Evolutionary conservation across 2,888 invertebrate genomes (phyloP), one percentile per base, ranked within the genome.

Genomic region (Tachina lurida): DNA sequence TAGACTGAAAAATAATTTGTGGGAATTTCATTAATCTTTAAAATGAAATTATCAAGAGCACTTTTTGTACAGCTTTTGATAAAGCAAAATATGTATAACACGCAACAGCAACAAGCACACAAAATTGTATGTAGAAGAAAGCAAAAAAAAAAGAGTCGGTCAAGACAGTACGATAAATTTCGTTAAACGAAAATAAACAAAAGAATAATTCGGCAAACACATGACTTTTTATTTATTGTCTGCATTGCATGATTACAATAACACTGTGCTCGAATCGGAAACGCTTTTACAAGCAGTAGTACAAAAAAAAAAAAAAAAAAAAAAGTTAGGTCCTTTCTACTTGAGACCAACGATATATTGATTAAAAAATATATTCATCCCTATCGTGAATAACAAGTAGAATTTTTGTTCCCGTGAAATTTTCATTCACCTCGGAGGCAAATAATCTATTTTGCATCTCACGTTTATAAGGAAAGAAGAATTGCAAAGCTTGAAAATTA

Each of bases 1-100:
- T 77, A 73, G 82, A 87, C 87, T 87, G 78, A 87, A 87, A 31
- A 62, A 58, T 73, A 45, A n/a, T 83, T 86, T 68, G 56, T 73
- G 76, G 80, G 86, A 86, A 83, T 76, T 86, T 75, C 63, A 60
- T 84, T 74, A 81, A 81, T 78, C 63, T 74, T 71, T 17, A 56
- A 81, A 54, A 73, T 62, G 3, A 77, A 79, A 70, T 83, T 62
- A 79, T 86, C 56, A 76, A 84, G 78, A 74, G 82, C 74, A 58
- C 31, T 58, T 83, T 60, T 63, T 83, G 56, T 58, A 58, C 43
- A 76, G 76, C 56, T 75, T 81, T 82, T 76, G 39, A 71, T 71
- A 76, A 76, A 76, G 54, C 54, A 76, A 63, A 82, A 62, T 60
- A 31, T 2, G 19, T n/a, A 62, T 41, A 58, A 58, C 49, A 56